phyloP scores from a whole-genome alignment of 1,140 invertebrate genomes.

The Hyposmocoma kahamanoa region DNA sequence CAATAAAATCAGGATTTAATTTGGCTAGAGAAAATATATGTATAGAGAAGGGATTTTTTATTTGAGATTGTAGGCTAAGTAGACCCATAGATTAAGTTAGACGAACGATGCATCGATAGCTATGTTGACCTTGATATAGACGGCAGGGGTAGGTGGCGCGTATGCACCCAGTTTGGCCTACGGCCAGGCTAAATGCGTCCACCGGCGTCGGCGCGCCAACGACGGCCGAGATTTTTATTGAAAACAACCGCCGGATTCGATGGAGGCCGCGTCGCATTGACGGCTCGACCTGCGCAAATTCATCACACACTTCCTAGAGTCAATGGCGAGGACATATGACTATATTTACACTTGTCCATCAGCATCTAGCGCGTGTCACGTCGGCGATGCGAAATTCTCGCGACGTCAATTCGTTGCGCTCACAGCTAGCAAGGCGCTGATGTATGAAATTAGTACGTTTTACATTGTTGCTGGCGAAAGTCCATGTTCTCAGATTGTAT shows the following conservation, averaged over 20 bases:
- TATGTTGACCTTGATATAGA: conserved; percentile 51
- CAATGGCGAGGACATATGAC: conserved; percentile 63
- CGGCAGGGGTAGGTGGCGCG: conserved; percentile 40
- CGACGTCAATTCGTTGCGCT: conserved; percentile 24
- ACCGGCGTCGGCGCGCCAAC: conserved; percentile 56
- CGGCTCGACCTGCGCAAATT: conserved; percentile 50
- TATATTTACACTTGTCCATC: conserved; percentile 53
- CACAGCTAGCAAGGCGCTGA: conserved; percentile 6
- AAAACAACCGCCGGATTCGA: conserved; percentile 61
- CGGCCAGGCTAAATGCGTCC: conserved; percentile 64
- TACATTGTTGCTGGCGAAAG: conserved; percentile 16
- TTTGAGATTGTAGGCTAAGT: too few species aligned
- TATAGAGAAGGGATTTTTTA: too few species aligned
- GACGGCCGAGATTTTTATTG: conserved; percentile 61
- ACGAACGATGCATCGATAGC: conserved; percentile 17
- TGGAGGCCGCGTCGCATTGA: conserved; percentile 42
- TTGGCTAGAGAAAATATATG: too few species aligned
- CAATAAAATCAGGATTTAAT: too few species aligned
- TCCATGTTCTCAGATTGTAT: conserved; percentile 16
- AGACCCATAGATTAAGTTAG: too few species aligned
- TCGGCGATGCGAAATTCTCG: conserved; percentile 18
- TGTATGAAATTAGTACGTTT: conserved; percentile 8
- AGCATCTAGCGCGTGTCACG: conserved; percentile 15
- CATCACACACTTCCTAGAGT: conserved; percentile 59
- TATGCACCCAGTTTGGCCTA: conserved; percentile 51